phyloP scores from a whole-genome alignment of 2,888 invertebrate species.

The Lithosia quadra region DNA sequence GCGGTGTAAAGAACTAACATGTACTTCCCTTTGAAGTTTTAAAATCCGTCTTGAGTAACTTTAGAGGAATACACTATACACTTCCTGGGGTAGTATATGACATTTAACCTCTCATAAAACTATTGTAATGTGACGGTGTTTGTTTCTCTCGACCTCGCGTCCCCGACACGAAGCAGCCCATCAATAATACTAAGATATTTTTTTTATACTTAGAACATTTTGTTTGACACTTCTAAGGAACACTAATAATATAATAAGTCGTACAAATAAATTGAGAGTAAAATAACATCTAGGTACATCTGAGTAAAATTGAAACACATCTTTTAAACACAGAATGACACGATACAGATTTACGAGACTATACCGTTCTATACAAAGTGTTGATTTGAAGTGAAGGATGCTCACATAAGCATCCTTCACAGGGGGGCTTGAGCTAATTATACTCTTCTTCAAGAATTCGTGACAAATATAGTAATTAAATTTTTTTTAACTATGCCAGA shows the following conservation, averaged over 20 bases:
- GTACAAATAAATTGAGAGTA: conserved; percentile 49
- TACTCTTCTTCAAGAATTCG: too few species aligned
- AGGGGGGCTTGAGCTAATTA: too few species aligned
- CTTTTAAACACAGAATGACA: conserved; percentile 36
- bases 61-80: too few species aligned
- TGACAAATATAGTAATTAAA: too few species aligned
- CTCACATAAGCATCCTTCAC: too few species aligned
- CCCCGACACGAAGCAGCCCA: conserved; percentile 4
- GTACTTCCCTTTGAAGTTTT: too few species aligned
- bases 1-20: background rate
- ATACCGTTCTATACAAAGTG: too few species aligned
- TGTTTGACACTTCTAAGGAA: conserved; percentile 51
- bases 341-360: too few species aligned
- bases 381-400: too few species aligned
- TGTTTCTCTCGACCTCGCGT: background rate
- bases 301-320: conserved; percentile 44
- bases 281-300: conserved; percentile 47
- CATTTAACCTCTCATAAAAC: background rate
- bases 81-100: too few species aligned
- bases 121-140: background rate
- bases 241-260: conserved; percentile 48
- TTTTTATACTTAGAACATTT: conserved; percentile 38
- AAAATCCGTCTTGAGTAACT: too few species aligned
- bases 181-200: conserved; percentile 20
- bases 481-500: too few species aligned